Evolutionary conservation across 2,888 invertebrate species (phyloP).

Genomic region (Yponomeuta plumbellus): DNA sequence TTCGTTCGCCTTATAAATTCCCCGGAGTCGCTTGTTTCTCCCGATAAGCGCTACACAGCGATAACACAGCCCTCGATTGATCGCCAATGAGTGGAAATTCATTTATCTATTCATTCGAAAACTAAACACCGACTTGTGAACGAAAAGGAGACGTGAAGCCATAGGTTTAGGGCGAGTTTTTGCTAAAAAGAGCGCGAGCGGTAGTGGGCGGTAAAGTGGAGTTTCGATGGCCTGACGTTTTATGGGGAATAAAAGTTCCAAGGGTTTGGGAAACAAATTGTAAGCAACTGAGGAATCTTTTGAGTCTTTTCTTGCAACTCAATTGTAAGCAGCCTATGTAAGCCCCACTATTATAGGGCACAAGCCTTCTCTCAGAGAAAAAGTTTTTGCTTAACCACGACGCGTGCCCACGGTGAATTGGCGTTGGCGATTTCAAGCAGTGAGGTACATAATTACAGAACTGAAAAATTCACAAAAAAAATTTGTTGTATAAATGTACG

Average conservation of each 20-base stretch:
- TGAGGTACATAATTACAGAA: no score
- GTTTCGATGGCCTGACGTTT: neutral
- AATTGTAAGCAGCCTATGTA: no score
- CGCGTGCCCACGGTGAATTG: no score
- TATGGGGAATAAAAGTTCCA: neutral
- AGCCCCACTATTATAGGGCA: no score
- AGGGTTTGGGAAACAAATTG: neutral
- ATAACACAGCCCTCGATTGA: conserved; percentile 64
- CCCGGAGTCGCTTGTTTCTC: conserved; percentile 45
- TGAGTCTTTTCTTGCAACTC: neutral
- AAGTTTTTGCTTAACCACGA: no score
- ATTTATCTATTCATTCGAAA: conserved; percentile 54
- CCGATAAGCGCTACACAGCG: conserved; percentile 62
- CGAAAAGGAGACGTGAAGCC: conserved; percentile 1
- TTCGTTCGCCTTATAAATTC: conserved; percentile 39
- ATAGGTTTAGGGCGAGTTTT: neutral
- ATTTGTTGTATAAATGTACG: no score
- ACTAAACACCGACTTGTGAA: conserved; percentile 21
- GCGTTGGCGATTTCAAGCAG: no score
- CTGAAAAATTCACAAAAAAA: no score
- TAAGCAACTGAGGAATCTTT: neutral
- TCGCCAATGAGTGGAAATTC: conserved; percentile 72
- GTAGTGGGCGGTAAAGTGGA: neutral
- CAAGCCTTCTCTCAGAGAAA: no score
- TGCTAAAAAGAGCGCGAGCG: neutral